Evolutionary conservation across 2,797 vertebrate species (phyloP).

Genomic region (Rhabdomys pumilio): DNA sequence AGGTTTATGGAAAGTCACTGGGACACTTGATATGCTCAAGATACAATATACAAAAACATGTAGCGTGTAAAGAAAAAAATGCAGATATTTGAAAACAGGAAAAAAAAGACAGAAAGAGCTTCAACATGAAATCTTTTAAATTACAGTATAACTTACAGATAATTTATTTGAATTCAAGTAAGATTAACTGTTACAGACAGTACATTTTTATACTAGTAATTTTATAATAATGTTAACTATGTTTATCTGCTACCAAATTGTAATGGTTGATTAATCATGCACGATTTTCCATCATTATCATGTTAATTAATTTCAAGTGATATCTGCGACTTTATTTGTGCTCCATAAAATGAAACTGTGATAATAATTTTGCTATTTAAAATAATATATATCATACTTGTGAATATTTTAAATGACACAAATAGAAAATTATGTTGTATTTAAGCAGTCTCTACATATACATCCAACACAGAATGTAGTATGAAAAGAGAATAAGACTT

Average conservation of each 20-base stretch:
- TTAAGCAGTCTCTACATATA: not conserved
- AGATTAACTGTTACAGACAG: not conserved
- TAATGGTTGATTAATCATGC: not conserved
- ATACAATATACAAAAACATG: not conserved
- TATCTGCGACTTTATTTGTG: not conserved
- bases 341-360: not conserved
- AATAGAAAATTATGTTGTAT: not conserved
- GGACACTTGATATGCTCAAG: not conserved
- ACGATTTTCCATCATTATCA: not conserved
- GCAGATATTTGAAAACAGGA: not conserved
- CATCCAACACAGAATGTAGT: not conserved
- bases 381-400: not conserved
- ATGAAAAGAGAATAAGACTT: not conserved
- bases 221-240: not conserved
- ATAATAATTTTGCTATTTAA: slow-evolving; percentile 7
- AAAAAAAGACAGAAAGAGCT: not conserved
- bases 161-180: not conserved
- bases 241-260: not conserved
- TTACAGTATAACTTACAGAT: not conserved
- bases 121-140: not conserved
- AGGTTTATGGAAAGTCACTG: not conserved
- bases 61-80: not conserved
- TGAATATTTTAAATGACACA: not conserved
- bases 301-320: not conserved
- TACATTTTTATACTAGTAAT: not conserved